Percentiles rank a stretch among this genome's conserved stretches.
Evolutionary conservation across 2,113 vertebrate species (phyloP).

Genomic region (Brachionichthys hirsutus): DNA sequence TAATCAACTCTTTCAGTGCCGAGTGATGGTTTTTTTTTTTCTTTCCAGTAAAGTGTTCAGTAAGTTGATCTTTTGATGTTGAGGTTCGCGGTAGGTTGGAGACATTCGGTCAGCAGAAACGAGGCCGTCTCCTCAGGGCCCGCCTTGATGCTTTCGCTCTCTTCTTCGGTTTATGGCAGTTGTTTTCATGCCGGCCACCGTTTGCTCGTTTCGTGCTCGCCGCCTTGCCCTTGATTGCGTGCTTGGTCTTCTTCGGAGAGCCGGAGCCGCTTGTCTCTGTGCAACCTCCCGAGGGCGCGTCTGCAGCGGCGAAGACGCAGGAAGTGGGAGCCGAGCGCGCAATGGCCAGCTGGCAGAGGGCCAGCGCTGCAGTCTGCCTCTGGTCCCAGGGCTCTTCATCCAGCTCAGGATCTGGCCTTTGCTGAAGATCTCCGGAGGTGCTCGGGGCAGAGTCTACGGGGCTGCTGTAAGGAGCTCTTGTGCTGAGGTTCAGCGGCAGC

Average conservation of each 20-base stretch:
- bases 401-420: constrained; percentile 17
- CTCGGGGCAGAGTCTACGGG: not conserved
- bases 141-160: constrained; percentile 70
- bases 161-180: constrained; percentile 77
- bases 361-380: constrained; percentile 91
- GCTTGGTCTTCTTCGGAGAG: constrained; percentile 1
- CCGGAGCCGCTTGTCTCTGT: not conserved
- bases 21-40: too few relatives aligned
- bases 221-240: constrained; percentile 53
- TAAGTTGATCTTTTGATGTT: constrained; percentile 19
- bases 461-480: constrained; percentile 75
- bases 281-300: not conserved
- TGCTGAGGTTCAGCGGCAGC: constrained; percentile 88
- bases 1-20: constrained; percentile 41
- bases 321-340: constrained; percentile 72
- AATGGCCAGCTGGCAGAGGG: constrained; percentile 90
- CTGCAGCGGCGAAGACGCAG: constrained; percentile 10
- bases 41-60: constrained; percentile 11
- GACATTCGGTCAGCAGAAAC: constrained; percentile 76
- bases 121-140: constrained; percentile 82
- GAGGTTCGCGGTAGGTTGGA: constrained; percentile 4
- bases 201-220: constrained; percentile 80
- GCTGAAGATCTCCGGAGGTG: constrained; percentile 3
- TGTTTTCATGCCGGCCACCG: constrained; percentile 65
- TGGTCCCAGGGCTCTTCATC: constrained; percentile 83